Base-by-base conservation (phyloP, 2,113 vertebrate genomes). In the Sigmodon hispidus region DNA sequence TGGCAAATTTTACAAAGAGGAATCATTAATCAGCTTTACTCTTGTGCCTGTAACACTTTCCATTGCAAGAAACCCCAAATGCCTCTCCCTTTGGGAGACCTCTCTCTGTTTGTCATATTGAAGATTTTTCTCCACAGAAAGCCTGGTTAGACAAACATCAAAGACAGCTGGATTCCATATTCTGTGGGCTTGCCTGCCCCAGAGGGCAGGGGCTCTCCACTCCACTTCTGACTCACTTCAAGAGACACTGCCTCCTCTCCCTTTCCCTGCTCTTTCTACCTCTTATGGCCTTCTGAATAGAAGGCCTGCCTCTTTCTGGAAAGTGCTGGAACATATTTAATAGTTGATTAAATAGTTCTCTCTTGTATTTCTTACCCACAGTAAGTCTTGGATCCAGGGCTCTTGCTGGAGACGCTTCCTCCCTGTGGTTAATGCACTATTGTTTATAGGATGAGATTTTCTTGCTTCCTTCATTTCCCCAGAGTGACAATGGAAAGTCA, bases 21-120 rank as follows among this genome's bases (percentile, higher is more conserved):
- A 4, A 4, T 84, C 6, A 72, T 97, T 98, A 97, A 96, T 97
- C 96, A 97, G 97, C 93, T 96, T 91, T 93, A 94, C 91, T 97
- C 96, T 63, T 55, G 12, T 57, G 92, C 57, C 31, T 43, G 73
- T 95, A 97, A 98, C 34, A 50, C 96, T 97, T 98, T 77, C 96
- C 92, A 96, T 80, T 87, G 93, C 72, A 95, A 98, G 93, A 97
- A 97, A 95, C 59, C 95, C 93, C 81, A 91, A 72, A 94, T 89
- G 95, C 81, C 48, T 72, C 59, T 96, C 94, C 96, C 91, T 70
- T 87, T 19, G 93, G 97, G 97, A 93, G 93, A 94, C 70, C 95
- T 96, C 93, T 96, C 93, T 43, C 72, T 96, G 96, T 94, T 26
- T 75, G 95, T 97, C 96, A 77, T 8, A 7, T 40, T 65, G 73